Evolutionary conservation across 2,113 vertebrate genomes (phyloP).

Genomic region (Lota lota): DNA sequence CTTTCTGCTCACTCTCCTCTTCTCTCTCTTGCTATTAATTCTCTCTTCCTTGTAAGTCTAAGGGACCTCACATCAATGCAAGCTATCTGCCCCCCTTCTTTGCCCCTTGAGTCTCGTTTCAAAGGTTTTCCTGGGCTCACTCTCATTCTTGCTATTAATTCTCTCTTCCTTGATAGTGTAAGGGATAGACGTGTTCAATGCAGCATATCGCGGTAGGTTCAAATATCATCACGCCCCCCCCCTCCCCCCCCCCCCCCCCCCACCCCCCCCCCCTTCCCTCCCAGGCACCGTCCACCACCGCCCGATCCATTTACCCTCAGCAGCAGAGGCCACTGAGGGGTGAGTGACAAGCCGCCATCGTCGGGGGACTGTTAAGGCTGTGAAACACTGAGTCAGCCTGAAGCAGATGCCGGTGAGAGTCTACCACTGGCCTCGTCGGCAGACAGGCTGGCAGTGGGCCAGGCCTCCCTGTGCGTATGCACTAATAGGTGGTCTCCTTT

Average conservation of each 20-base stretch:
- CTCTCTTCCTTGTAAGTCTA: conserved; percentile 11
- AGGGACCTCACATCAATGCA: no score
- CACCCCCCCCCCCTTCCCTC: neutral
- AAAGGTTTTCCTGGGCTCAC: no score
- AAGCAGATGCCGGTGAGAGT: conserved; percentile 53
- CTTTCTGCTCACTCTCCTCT: neutral
- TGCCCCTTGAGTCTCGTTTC: no score
- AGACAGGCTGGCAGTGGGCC: conserved; percentile 22
- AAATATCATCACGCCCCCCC: conserved; percentile 50
- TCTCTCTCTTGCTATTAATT: neutral
- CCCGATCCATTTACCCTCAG: conserved; percentile 33
- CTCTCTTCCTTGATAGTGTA: no score
- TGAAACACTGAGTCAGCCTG: conserved; percentile 60
- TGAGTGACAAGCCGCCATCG: conserved; percentile 29
- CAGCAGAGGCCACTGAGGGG: conserved; percentile 18
- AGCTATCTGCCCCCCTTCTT: no score
- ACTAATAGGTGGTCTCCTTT: no score
- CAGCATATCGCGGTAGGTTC: no score
- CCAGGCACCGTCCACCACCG: conserved; percentile 42
- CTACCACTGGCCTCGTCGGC: conserved; percentile 21
- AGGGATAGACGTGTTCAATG: no score
- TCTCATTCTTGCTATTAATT: no score
- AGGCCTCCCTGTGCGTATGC: neutral
- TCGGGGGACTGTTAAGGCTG: conserved; percentile 37
- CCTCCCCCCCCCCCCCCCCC: conserved; percentile 42